These are phyloP conservation scores for Potorous gilbertii DNA, from an alignment of 2,797 vertebrate genomes.

Conservation along the genomic window DNA sequence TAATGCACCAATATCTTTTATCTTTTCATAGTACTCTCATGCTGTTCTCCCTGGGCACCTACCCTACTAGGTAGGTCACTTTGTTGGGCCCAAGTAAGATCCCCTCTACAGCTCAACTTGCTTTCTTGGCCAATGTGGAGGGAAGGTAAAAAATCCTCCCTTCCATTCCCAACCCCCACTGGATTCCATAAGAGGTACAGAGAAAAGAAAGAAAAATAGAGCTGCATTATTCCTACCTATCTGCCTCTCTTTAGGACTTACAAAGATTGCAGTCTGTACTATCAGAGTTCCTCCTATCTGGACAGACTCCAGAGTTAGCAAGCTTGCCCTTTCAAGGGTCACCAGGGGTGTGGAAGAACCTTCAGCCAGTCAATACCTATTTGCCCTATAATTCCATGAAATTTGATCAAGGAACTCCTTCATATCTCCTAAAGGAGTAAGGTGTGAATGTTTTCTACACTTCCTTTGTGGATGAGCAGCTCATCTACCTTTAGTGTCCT, in stretches of 20 bases:
- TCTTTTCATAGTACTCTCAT: background rate
- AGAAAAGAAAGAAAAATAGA: background rate
- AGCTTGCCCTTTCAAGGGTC: background rate
- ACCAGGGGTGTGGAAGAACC: background rate
- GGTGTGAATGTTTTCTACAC: background rate
- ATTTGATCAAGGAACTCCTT: background rate
- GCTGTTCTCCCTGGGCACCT: background rate
- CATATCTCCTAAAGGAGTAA: background rate
- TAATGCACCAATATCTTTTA: no score
- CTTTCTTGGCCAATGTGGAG: no score
- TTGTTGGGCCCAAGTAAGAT: background rate
- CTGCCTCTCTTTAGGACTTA: background rate
- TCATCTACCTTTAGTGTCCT: background rate
- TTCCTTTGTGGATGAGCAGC: background rate
- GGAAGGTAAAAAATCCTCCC: background rate
- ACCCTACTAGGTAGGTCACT: background rate
- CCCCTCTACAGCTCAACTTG: no score
- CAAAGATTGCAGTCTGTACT: background rate
- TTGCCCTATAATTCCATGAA: background rate
- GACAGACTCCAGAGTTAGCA: background rate
- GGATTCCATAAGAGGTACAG: background rate
- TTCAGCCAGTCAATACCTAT: background rate
- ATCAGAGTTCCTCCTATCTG: background rate
- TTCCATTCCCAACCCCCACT: background rate
- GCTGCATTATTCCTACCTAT: background rate